Conservation (phyloP, 2,888 invertebrate genomes). For the Eulithis testata region DNA sequence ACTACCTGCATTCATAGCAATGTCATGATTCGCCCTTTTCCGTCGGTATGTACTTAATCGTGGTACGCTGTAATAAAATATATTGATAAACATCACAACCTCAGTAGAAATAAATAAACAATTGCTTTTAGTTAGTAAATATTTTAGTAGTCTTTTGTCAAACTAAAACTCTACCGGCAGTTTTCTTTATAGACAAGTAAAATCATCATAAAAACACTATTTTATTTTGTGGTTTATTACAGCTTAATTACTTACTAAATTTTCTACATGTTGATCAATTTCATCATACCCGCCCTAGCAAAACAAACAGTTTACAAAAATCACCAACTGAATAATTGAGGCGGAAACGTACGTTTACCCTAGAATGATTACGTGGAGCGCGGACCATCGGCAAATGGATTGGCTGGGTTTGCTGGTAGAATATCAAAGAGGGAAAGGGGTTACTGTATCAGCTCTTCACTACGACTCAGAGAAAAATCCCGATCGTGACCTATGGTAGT, state of each 20-base stretch:
- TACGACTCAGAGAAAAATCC: too few relatives aligned
- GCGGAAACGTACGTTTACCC: slow-evolving; percentile 63
- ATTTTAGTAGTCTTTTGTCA: neutral
- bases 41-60: slow-evolving; percentile 4
- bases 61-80: slow-evolving; percentile 9
- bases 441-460: too few relatives aligned
- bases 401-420: slow-evolving; percentile 18
- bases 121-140: neutral
- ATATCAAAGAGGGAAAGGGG: too few relatives aligned
- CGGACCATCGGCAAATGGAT: slow-evolving; percentile 45
- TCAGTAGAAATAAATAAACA: neutral
- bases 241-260: neutral
- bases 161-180: too few relatives aligned
- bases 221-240: too few relatives aligned
- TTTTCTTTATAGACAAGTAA: too few relatives aligned
- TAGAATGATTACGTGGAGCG: slow-evolving; percentile 52
- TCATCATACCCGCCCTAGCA: slow-evolving; percentile 6
- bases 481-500: too few relatives aligned
- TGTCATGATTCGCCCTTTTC: slow-evolving; percentile 30
- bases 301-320: slow-evolving; percentile 23
- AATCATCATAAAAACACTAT: too few relatives aligned
- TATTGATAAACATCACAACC: slow-evolving; percentile 11
- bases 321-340: slow-evolving; percentile 36
- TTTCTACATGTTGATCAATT: slow-evolving; percentile 16
- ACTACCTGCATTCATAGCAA: slow-evolving; percentile 25